Conservation (phyloP, 2,113 vertebrate species). For the Barnardius zonarius region DNA sequence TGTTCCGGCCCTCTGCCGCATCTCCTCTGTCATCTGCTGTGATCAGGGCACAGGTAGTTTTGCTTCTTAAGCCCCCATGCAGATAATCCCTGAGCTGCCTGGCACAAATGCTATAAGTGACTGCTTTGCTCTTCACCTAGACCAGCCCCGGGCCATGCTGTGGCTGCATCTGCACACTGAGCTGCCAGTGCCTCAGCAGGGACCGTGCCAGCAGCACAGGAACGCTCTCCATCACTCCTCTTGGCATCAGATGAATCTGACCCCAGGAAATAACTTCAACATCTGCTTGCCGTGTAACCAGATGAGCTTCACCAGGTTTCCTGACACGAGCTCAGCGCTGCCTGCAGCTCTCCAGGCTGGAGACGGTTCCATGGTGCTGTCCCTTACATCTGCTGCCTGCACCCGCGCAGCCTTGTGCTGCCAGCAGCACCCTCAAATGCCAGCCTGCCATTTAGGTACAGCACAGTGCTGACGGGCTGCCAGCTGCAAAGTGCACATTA, state of each 20-base stretch:
- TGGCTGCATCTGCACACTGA: not conserved
- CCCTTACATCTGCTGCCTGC: not conserved
- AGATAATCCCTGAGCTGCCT: not conserved
- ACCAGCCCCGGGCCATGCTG: fast-evolving
- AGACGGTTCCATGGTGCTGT: fast-evolving
- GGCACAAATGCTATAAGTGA: not conserved
- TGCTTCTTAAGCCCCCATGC: not conserved
- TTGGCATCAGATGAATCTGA: not conserved
- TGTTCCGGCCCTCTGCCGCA: not conserved
- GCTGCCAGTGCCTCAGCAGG: not conserved
- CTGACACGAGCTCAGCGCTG: fast-evolving
- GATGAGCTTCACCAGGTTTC: not conserved
- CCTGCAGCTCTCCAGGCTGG: not conserved
- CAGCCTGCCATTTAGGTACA: not conserved
- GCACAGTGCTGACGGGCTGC: fast-evolving
- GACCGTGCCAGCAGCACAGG: fast-evolving
- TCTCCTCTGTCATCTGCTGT: not conserved
- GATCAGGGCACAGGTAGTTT: not conserved
- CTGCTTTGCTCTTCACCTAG: not conserved
- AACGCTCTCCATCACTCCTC: not conserved
- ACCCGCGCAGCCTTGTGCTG: not conserved
- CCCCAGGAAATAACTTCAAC: not conserved
- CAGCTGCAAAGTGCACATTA: not conserved
- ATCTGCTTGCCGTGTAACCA: not conserved
- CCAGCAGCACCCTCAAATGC: fast-evolving